Percentiles rank a stretch among this genome's conserved stretches.
Evolutionary conservation across 2,888 invertebrate genomes (phyloP).

Genomic region (Drosophila peninsularis): DNA sequence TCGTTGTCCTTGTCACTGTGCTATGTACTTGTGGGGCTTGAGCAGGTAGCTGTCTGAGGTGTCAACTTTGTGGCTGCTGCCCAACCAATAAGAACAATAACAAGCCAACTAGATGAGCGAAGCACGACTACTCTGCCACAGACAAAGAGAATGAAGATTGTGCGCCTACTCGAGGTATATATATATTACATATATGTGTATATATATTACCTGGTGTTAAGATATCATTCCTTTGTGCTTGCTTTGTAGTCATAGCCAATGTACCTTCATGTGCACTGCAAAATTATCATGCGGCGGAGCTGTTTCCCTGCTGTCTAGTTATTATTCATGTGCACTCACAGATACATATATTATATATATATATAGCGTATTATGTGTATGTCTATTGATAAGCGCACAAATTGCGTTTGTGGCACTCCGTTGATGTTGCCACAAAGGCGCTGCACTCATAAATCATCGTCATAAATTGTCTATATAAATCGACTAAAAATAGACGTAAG

Average conservation of each 20-base stretch:
- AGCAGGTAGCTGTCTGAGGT: constrained; percentile 58
- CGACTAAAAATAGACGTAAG: constrained; percentile 28
- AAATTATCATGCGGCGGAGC: constrained; percentile 18
- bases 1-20: constrained; percentile 23
- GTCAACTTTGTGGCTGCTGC: constrained; percentile 70
- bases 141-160: neutral
- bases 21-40: constrained; percentile 29
- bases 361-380: neutral
- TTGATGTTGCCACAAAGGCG: constrained; percentile 29
- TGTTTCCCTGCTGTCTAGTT: constrained; percentile 28
- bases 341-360: neutral
- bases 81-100: constrained; percentile 35
- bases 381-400: constrained; percentile 59
- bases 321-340: constrained; percentile 48
- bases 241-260: neutral
- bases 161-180: neutral
- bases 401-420: constrained; percentile 54
- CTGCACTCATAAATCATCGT: constrained; percentile 68
- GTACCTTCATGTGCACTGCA: constrained; percentile 8
- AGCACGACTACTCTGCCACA: constrained; percentile 25
- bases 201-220: neutral
- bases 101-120: constrained; percentile 12
- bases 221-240: too few species aligned
- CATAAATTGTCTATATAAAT: constrained; percentile 53
- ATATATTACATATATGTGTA: neutral